phyloP scores from a whole-genome alignment of 2,888 invertebrate species.

The Drosophila rubida region DNA sequence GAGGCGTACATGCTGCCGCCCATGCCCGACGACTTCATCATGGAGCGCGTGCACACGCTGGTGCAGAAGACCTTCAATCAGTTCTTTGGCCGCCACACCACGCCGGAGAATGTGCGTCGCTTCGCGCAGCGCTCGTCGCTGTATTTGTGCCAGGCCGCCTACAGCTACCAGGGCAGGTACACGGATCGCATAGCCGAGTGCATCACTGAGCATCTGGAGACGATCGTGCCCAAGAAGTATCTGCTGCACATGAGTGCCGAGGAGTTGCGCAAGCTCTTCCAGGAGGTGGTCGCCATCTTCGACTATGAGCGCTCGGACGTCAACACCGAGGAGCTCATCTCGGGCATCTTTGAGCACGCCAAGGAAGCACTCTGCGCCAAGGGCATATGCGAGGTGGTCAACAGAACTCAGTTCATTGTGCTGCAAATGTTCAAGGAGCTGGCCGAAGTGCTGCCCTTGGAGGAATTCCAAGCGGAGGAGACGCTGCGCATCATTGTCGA shows the following conservation, averaged over 20 bases:
- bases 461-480: slow-evolving; percentile 78
- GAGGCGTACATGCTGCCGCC: slow-evolving; percentile 74
- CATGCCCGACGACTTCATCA: slow-evolving; percentile 79
- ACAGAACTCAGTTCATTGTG: slow-evolving; percentile 78
- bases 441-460: slow-evolving; percentile 79
- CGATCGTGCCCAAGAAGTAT: slow-evolving; percentile 82
- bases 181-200: slow-evolving; percentile 82
- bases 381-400: slow-evolving; percentile 61
- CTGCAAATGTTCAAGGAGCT: slow-evolving; percentile 76
- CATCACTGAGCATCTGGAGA: slow-evolving; percentile 78
- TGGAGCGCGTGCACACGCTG: slow-evolving; percentile 80
- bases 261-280: slow-evolving; percentile 78
- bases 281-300: slow-evolving; percentile 79
- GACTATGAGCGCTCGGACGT: slow-evolving; percentile 80
- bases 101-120: slow-evolving; percentile 75
- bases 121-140: slow-evolving; percentile 80
- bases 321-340: slow-evolving; percentile 78
- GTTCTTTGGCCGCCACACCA: slow-evolving; percentile 70
- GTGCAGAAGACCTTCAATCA: slow-evolving; percentile 80
- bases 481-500: slow-evolving; percentile 70
- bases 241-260: slow-evolving; percentile 75
- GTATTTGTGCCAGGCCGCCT: slow-evolving; percentile 82
- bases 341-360: slow-evolving; percentile 79
- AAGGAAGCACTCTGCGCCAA: slow-evolving; percentile 63
- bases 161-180: slow-evolving; percentile 79